phyloP scores from a whole-genome alignment of 2,888 invertebrate species.

The Athripsodes cinereus region DNA sequence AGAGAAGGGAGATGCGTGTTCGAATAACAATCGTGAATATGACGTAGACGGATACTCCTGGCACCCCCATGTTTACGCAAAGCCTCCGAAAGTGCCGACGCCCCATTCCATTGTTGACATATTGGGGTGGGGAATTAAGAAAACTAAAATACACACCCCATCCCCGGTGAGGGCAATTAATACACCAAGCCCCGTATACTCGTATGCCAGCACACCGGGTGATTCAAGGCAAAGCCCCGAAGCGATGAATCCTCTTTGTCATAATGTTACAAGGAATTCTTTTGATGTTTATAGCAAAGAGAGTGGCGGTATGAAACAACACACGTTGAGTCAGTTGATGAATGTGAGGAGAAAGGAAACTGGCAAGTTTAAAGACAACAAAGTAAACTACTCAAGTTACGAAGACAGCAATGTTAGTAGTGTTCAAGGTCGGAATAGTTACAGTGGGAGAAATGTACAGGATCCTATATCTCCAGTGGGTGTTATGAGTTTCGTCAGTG shows the following conservation, averaged over 20 bases:
- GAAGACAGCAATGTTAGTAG: conserved; percentile 2
- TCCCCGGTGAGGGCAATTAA: conserved; percentile 19
- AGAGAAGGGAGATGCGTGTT: conserved; percentile 22
- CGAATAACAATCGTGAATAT: conserved; percentile 28
- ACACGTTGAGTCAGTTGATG: conserved; percentile 21
- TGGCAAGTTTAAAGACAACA: conserved; percentile 19
- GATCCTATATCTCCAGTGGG: conserved; percentile 12
- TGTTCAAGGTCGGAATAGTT: conserved; percentile 6
- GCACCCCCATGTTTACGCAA: conserved; percentile 87
- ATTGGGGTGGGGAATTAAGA: conserved; percentile 53
- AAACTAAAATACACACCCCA: conserved; percentile 13
- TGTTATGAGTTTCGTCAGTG: conserved; percentile 21
- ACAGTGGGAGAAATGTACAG: not conserved
- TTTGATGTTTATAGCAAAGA: conserved; percentile 9
- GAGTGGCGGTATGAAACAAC: conserved; percentile 7
- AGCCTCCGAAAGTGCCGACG: conserved; percentile 74
- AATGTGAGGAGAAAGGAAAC: conserved; percentile 22
- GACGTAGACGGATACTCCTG: conserved; percentile 50
- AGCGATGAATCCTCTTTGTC: conserved; percentile 1
- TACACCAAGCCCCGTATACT: conserved; percentile 18
- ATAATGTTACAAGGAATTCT: not conserved
- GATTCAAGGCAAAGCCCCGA: conserved; percentile 11
- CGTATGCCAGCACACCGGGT: conserved; percentile 2
- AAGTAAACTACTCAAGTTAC: not conserved
- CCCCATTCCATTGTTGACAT: conserved; percentile 86